Evolutionary conservation across 2,888 invertebrate species (phyloP).

Genomic region (Dynastes hyllus): DNA sequence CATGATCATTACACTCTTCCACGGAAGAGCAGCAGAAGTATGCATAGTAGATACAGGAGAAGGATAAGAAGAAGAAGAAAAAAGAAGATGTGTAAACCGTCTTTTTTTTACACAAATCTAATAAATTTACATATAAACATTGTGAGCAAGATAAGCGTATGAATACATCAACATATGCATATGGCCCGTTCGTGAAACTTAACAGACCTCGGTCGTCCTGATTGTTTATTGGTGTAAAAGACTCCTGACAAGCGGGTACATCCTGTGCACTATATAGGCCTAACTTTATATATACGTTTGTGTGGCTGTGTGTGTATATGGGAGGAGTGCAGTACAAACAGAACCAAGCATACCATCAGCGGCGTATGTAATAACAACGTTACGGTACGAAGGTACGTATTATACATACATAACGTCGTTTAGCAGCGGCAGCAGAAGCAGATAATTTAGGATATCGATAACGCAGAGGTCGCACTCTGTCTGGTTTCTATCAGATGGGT

Average conservation of each 20-base stretch:
- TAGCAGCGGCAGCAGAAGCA: slow-evolving; percentile 9
- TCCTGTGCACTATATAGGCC: slow-evolving; percentile 51
- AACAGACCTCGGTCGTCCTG: slow-evolving; percentile 56
- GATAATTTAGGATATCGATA: slow-evolving; percentile 53
- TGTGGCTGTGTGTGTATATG: not conserved
- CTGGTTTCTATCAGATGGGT: slow-evolving; percentile 43
- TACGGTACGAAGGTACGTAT: not conserved
- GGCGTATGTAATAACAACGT: slow-evolving; percentile 11
- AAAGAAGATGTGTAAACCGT: slow-evolving; percentile 25
- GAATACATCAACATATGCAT: slow-evolving; percentile 60
- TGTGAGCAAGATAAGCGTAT: slow-evolving; percentile 54
- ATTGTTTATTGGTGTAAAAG: slow-evolving; percentile 61
- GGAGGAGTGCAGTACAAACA: slow-evolving; percentile 14
- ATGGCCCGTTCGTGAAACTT: slow-evolving; percentile 58
- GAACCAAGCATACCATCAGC: slow-evolving; percentile 11
- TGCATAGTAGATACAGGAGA: not conserved
- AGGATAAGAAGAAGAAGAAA: not conserved
- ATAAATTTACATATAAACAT: slow-evolving; percentile 53
- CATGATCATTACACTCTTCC: not conserved
- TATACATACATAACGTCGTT: too few relatives aligned
- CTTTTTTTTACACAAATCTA: slow-evolving; percentile 51
- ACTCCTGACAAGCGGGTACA: slow-evolving; percentile 60
- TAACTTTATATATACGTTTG: not conserved
- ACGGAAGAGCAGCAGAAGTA: slow-evolving; percentile 1
- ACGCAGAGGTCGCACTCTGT: slow-evolving; percentile 46